These are phyloP conservation scores for Myiozetetes cayanensis DNA, from an alignment of 2,113 vertebrate genomes.

Conservation along the genomic window DNA sequence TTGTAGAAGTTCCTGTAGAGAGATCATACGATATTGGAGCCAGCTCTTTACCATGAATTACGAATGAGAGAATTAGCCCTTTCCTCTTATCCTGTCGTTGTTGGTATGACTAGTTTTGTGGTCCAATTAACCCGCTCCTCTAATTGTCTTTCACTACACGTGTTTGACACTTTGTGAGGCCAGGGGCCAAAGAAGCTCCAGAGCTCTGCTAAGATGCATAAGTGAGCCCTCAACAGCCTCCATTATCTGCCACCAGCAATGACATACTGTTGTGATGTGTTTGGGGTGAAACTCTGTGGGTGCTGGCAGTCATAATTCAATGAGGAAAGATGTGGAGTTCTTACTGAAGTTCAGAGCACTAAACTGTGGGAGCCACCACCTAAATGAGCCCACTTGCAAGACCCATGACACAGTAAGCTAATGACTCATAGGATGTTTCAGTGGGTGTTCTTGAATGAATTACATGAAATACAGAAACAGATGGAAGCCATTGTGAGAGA, in stretches of 20 bases:
- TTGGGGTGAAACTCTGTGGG: neutral
- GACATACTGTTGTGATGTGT: neutral
- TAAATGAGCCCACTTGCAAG: neutral
- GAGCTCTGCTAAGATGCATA: neutral
- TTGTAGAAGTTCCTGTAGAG: neutral
- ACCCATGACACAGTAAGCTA: neutral
- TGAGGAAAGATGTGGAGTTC: neutral
- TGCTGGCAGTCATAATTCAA: neutral
- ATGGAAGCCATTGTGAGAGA: constrained; percentile 22
- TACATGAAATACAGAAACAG: constrained; percentile 23
- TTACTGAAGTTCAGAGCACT: neutral
- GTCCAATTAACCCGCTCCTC: neutral
- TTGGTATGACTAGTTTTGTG: neutral
- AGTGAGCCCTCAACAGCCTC: neutral
- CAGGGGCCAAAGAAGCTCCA: neutral
- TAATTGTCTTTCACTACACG: neutral
- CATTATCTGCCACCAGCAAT: neutral
- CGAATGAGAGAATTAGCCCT: neutral
- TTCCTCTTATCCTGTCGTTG: neutral
- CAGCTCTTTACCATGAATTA: neutral
- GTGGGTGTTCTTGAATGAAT: constrained; percentile 20
- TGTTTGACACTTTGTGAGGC: neutral
- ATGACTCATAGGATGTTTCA: constrained; percentile 43
- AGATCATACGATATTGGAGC: neutral
- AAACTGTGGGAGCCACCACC: neutral